Evolutionary conservation across 2,797 vertebrate genomes (phyloP).

Genomic region (Peromyscus aztecus): DNA sequence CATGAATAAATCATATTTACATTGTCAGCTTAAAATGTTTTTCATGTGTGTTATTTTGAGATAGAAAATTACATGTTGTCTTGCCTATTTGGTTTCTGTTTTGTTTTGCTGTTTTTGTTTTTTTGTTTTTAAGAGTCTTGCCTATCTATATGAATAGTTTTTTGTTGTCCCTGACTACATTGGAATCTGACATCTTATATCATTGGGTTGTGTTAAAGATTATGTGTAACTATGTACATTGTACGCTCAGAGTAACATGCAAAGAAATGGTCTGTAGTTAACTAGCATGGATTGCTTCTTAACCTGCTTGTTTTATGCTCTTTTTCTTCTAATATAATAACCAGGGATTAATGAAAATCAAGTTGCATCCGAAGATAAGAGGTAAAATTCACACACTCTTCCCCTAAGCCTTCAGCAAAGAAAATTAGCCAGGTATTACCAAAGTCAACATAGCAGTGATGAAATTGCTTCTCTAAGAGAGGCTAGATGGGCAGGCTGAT

Average conservation of each 20-base stretch:
- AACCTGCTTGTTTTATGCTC: conserved; percentile 89
- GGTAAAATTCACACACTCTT: conserved; percentile 85
- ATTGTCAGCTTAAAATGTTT: not conserved
- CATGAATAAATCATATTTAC: conserved; percentile 26
- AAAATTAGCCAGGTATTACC: not conserved
- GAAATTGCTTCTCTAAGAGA: not conserved
- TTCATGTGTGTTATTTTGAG: not conserved
- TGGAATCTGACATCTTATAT: conserved; percentile 20
- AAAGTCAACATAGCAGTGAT: not conserved
- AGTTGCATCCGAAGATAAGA: conserved; percentile 84
- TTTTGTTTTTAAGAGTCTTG: not conserved
- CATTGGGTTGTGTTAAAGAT: conserved; percentile 23
- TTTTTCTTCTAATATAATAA: conserved; percentile 86
- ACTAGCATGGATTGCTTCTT: conserved; percentile 87
- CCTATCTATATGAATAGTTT: conserved; percentile 49
- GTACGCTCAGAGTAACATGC: not conserved
- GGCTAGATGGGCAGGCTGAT: not conserved
- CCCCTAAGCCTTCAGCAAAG: conserved; percentile 23
- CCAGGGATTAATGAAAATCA: conserved; percentile 88
- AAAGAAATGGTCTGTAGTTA: conserved; percentile 62
- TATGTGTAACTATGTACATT: conserved; percentile 40
- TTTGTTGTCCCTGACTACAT: conserved; percentile 59
- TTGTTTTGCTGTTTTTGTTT: not conserved
- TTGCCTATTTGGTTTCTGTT: conserved; percentile 43
- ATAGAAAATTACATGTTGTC: conserved; percentile 1